These are phyloP conservation scores for Zaprionus obscuricornis DNA, from an alignment of 2,888 invertebrate genomes.

Conservation along the genomic window DNA sequence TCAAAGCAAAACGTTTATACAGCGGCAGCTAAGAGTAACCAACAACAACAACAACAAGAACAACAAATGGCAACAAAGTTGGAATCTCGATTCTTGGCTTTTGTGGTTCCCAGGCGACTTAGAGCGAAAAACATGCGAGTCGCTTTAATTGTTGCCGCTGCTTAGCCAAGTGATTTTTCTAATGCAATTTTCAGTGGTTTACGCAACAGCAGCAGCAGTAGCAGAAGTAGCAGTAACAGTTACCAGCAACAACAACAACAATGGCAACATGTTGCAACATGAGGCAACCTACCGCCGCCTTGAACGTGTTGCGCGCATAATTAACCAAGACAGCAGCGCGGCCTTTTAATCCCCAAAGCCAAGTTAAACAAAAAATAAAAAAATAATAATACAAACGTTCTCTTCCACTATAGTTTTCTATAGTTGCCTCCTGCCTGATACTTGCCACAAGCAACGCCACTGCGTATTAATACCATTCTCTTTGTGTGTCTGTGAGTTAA, in stretches of 20 bases:
- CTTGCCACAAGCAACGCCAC: not conserved
- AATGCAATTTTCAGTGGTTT: constrained; percentile 72
- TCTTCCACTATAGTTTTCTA: constrained; percentile 1
- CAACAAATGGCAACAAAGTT: no score
- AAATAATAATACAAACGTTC: no score
- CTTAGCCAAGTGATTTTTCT: constrained; percentile 70
- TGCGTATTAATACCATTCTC: not conserved
- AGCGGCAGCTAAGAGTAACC: no score
- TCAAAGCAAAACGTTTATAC: constrained; percentile 51
- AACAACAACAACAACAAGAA: no score
- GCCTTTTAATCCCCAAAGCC: constrained; percentile 33
- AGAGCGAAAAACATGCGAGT: constrained; percentile 68
- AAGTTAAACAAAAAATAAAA: no score
- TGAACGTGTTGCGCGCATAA: constrained; percentile 73
- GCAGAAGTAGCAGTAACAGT: constrained; percentile 19
- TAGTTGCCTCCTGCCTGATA: constrained; percentile 3
- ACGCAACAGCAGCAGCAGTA: constrained; percentile 49
- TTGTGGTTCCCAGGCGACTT: constrained; percentile 73
- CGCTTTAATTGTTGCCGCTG: constrained; percentile 74
- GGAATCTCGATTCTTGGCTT: constrained; percentile 50
- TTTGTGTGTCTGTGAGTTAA: constrained; percentile 31
- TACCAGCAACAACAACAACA: constrained; percentile 43
- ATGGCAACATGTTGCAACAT: constrained; percentile 68
- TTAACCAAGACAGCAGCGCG: constrained; percentile 54
- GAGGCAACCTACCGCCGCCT: constrained; percentile 60